Base-by-base conservation (phyloP, 1,140 invertebrate species). In the Galendromus occidentalis region DNA sequence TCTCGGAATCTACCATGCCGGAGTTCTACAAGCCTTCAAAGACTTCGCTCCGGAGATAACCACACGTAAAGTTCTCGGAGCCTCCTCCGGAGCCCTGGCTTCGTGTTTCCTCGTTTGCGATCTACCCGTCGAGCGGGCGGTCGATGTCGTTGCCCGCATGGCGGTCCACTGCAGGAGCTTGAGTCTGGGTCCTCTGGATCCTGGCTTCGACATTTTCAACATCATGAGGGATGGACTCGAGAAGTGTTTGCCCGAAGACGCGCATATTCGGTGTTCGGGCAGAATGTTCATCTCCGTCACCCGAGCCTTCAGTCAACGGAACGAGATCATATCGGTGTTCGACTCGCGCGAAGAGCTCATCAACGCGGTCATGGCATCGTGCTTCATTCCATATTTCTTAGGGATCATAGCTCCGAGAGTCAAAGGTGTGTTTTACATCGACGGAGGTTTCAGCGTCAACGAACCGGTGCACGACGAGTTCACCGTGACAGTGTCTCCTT, bases 1-100 rank as follows among this genome's bases (percentile, higher is more conserved):
- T 77, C 80, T 98, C 66, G 94, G 95, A 68, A 95, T 98, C 73
- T 98, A 98, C 77, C 94, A 98, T 78, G 87, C 96, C 69, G 94
- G 95, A 69, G 95, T 98, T 39, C 88, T 91, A 12, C 87, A 88
- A 65, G 95, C 93, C 78, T 86, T 98, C 71, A 86, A 87, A 71
- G 92, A 97, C 78, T 97, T 96, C 79, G 91, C 91, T 4, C 92
- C 94, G 12, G 88, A 98, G 77, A 80, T 97, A 65, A 77, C 92
- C 14, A 78, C 90, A 69, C 85, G 91, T 69, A 91, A 90, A 75
- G 90, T 98, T 73, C 88, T 86, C 65, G 95, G 95, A 55, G 93
- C 94, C 42, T 97, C 92, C 17, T 93, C 91, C 68, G 95, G 95
- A 20, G 89, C 93, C 9, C 83, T 98, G 66, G 90, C 90, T 44